A percentile compares a stretch with the other conserved stretches of the same genome.
Conservation (phyloP, 2,113 vertebrate species). For the Proterorhinus semilunaris region DNA sequence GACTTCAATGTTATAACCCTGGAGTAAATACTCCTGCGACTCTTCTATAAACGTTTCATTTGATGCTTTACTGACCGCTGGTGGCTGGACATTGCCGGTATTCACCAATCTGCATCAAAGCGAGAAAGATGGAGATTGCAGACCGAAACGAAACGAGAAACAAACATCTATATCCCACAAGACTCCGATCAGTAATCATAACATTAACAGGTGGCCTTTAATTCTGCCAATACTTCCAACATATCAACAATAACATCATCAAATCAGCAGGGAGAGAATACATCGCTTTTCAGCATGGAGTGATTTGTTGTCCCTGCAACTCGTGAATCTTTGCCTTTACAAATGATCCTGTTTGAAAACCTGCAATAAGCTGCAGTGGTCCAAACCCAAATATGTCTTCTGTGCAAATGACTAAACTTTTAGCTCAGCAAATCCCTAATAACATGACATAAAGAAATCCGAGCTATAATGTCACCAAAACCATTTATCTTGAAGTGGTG, state of each 20-base stretch:
- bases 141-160: conserved; percentile 35
- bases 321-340: conserved; percentile 19
- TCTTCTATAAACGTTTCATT: too few species aligned
- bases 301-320: conserved; percentile 23
- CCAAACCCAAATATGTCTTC: conserved; percentile 30
- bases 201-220: conserved; percentile 44
- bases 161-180: conserved; percentile 27
- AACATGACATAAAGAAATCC: conserved; percentile 18
- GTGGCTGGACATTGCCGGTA: conserved; percentile 6
- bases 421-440: conserved; percentile 30
- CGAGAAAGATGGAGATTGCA: conserved; percentile 54
- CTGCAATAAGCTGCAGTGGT: conserved; percentile 25
- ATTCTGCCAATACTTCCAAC: conserved; percentile 25
- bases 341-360: conserved; percentile 11
- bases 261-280: conserved; percentile 27
- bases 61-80: too few species aligned
- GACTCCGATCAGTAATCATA: conserved; percentile 30
- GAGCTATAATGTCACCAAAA: conserved; percentile 49
- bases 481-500: conserved; percentile 28
- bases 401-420: conserved; percentile 38
- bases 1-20: too few species aligned
- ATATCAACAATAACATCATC: conserved; percentile 35
- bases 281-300: conserved; percentile 2
- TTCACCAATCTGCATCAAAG: conserved; percentile 25
- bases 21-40: too few species aligned